These are phyloP conservation scores for Pteruthius melanotis DNA, from an alignment of 2,113 vertebrate species.

Conservation along the genomic window DNA sequence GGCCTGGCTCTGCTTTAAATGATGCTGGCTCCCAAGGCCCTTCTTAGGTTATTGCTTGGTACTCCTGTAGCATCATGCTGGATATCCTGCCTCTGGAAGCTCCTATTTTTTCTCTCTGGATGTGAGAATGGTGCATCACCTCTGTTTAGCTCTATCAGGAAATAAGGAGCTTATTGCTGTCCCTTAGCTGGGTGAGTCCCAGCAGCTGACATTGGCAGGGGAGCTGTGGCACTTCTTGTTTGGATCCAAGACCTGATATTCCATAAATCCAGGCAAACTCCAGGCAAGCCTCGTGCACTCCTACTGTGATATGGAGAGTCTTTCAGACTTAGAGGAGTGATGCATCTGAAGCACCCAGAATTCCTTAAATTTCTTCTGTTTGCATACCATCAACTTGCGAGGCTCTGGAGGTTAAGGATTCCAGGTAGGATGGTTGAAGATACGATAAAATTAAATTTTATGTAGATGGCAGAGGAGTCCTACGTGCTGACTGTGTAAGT, in stretches of 20 bases:
- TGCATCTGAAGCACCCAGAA: rapidly evolving
- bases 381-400: neutral
- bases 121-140: rapidly evolving
- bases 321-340: neutral
- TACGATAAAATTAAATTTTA: neutral
- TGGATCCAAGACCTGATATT: neutral
- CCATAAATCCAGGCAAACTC: neutral
- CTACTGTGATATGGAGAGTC: neutral
- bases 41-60: neutral
- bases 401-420: neutral
- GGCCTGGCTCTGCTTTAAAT: rapidly evolving
- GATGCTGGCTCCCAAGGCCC: rapidly evolving
- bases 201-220: neutral
- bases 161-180: neutral
- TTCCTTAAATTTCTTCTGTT: neutral
- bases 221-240: rapidly evolving
- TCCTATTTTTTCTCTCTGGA: neutral
- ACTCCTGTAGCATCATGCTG: neutral
- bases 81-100: neutral
- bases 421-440: neutral
- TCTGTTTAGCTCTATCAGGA: neutral
- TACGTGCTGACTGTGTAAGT: neutral
- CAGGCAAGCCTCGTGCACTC: neutral
- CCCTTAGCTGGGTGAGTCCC: neutral
- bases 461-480: neutral